These are phyloP conservation scores for Phacellophora camtschatica DNA, from an alignment of 30 jellyfish, hydroid and myxozoan genomes.

Conservation along the genomic window DNA sequence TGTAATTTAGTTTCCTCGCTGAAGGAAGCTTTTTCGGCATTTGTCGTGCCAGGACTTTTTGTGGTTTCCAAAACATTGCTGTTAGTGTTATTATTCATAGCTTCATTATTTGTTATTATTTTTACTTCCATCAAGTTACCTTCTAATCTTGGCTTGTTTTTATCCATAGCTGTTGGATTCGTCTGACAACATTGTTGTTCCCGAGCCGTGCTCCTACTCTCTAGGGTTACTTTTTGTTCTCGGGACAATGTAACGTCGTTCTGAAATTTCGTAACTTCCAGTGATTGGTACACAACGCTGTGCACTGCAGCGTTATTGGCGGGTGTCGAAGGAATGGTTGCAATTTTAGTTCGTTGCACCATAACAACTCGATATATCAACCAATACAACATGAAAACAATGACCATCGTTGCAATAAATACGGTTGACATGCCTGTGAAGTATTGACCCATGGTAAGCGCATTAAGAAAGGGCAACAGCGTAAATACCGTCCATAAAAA, in stretches of 20 bases:
- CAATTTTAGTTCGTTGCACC: conserved; percentile 39
- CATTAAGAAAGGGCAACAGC: conserved; percentile 30
- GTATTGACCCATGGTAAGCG: conserved; percentile 32
- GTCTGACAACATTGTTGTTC: too few relatives aligned
- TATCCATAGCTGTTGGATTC: too few relatives aligned
- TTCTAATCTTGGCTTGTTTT: neutral
- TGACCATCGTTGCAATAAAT: neutral
- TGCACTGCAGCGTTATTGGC: neutral
- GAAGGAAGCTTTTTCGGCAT: neutral
- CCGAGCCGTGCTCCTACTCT: neutral
- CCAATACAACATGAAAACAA: conserved; percentile 28
- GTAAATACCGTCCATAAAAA: conserved; percentile 29
- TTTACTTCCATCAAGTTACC: too few relatives aligned
- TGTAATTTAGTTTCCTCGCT: too few relatives aligned
- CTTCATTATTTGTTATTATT: too few relatives aligned
- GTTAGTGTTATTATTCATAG: neutral
- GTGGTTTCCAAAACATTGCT: neutral
- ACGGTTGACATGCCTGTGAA: conserved; percentile 23
- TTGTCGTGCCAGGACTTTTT: neutral
- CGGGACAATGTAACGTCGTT: neutral
- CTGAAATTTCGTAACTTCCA: neutral
- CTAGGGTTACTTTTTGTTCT: neutral
- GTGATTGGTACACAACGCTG: neutral
- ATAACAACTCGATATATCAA: conserved; percentile 40
- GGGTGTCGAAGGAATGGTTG: neutral